These are phyloP conservation scores for Brenthis daphne DNA, from an alignment of 2,888 invertebrate genomes.

Conservation along the genomic window DNA sequence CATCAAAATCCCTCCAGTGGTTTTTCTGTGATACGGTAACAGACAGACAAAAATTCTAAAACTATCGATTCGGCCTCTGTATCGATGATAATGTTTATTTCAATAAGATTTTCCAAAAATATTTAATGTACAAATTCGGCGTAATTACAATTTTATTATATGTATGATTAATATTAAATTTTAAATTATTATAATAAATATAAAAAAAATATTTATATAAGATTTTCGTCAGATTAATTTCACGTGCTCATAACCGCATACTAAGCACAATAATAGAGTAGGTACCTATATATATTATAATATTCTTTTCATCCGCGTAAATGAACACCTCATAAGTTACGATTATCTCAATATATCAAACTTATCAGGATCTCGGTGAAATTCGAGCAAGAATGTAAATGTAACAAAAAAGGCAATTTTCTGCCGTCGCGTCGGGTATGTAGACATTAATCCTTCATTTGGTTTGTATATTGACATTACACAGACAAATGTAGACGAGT, in stretches of 20 bases:
- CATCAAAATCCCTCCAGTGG: too few species aligned
- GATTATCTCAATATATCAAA: constrained; percentile 21
- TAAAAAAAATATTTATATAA: neutral
- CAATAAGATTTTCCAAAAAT: too few species aligned
- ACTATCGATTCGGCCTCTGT: too few species aligned
- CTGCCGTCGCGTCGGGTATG: constrained; percentile 2
- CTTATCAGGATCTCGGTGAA: constrained; percentile 13
- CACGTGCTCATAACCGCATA: neutral
- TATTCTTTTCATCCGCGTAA: constrained; percentile 1
- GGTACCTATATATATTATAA: constrained; percentile 2
- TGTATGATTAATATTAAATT: too few species aligned
- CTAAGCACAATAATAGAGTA: neutral
- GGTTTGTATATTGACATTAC: constrained; percentile 9
- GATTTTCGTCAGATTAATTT: neutral
- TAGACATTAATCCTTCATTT: constrained; percentile 15
- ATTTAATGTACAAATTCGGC: too few species aligned
- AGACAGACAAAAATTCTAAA: too few species aligned
- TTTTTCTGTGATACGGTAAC: too few species aligned
- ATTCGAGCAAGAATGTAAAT: constrained; percentile 16
- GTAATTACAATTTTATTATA: too few species aligned
- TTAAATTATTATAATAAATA: too few species aligned
- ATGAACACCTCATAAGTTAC: constrained; percentile 19
- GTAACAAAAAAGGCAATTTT: constrained; percentile 21
- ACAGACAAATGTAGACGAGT: neutral
- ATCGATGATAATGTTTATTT: too few species aligned